phyloP scores from a whole-genome alignment of 2,113 vertebrate genomes.

The Rhea pennata region DNA sequence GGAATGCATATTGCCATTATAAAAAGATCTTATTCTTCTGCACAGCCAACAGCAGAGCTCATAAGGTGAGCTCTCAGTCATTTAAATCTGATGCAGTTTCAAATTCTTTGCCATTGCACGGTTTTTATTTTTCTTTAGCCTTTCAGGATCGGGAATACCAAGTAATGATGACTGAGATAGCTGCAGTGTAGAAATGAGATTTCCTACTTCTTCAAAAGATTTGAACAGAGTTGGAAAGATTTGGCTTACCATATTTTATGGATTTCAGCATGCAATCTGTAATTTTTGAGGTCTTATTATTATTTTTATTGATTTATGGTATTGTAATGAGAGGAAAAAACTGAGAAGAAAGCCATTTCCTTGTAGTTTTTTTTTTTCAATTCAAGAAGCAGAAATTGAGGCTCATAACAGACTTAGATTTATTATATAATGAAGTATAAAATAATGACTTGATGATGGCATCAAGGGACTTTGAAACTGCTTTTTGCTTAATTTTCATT shows the following conservation, averaged over 20 bases:
- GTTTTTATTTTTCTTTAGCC: neutral
- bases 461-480: neutral
- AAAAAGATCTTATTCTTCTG: neutral
- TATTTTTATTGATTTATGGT: constrained; percentile 12
- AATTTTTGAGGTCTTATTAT: neutral
- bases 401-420: neutral
- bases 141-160: neutral
- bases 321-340: neutral
- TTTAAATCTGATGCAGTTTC: neutral
- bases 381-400: constrained; percentile 13
- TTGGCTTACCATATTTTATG: neutral
- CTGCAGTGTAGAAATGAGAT: neutral
- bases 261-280: constrained; percentile 11
- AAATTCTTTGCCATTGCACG: neutral
- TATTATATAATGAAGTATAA: neutral
- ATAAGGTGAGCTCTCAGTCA: neutral
- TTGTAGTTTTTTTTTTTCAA: neutral
- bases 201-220: neutral
- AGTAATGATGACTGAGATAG: neutral
- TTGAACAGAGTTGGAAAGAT: neutral
- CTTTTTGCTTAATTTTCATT: neutral
- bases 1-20: neutral
- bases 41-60: neutral
- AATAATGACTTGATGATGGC: neutral
- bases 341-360: neutral